Conservation (phyloP, 2,113 vertebrate genomes). For the Notothenia rossii region DNA sequence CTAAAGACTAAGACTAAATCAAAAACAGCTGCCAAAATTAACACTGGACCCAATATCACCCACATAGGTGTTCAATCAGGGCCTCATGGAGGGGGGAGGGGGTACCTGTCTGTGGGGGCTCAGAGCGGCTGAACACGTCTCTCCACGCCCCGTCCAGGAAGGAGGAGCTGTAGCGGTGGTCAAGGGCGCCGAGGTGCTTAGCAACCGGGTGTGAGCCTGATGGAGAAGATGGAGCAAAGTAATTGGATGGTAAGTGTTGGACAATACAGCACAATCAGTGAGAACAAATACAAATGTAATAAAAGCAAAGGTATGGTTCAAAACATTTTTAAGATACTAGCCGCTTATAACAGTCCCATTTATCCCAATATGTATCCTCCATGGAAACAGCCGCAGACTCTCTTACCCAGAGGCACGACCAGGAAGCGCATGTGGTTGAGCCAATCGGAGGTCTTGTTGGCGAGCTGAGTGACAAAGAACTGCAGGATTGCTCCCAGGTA, state of each 20-base stretch:
- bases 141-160: conserved; percentile 90
- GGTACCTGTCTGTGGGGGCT: conserved; percentile 87
- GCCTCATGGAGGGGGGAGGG: background rate
- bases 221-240: background rate
- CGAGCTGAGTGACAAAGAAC: conserved; percentile 91
- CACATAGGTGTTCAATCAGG: background rate
- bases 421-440: conserved; percentile 91
- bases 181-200: conserved; percentile 89
- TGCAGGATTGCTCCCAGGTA: conserved; percentile 91
- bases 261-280: no score
- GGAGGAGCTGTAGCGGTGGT: conserved; percentile 88
- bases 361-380: no score
- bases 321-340: no score
- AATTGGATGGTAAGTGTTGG: background rate
- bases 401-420: conserved; percentile 90
- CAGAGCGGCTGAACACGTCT: conserved; percentile 89
- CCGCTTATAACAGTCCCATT: no score
- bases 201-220: conserved; percentile 92
- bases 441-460: conserved; percentile 93
- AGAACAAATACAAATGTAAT: no score
- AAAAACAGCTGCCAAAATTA: no score
- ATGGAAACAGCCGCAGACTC: background rate
- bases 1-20: no score
- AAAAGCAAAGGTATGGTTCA: no score
- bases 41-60: background rate